A percentile compares a stretch with the other conserved stretches of the same genome.
phyloP scores from a whole-genome alignment of 2,797 vertebrate species.

The Lindbergichthys nudifrons region DNA sequence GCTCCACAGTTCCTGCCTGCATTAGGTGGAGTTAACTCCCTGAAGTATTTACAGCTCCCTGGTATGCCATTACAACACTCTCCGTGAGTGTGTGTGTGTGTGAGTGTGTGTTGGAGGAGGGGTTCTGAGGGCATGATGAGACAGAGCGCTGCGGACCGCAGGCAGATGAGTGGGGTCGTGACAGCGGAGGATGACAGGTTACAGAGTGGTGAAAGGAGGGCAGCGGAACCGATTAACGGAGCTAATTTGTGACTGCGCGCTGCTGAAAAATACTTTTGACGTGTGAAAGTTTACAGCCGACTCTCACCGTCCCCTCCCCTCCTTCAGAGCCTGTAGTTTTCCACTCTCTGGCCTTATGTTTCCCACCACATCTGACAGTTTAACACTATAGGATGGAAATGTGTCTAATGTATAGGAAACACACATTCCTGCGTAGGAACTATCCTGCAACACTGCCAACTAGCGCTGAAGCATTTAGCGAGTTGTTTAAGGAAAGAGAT shows the following conservation, averaged over 20 bases:
- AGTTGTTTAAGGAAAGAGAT: background rate
- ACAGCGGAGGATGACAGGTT: constrained; percentile 76
- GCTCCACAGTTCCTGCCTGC: constrained; percentile 77
- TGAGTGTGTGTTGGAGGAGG: constrained; percentile 44
- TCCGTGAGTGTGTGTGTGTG: constrained; percentile 50
- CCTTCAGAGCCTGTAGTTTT: constrained; percentile 54
- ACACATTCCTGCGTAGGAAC: background rate
- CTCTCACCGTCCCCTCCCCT: constrained; percentile 52
- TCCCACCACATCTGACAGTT: constrained; percentile 20
- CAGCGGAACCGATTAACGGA: constrained; percentile 63
- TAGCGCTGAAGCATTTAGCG: constrained; percentile 16
- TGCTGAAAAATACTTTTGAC: constrained; percentile 59
- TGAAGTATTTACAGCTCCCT: constrained; percentile 83
- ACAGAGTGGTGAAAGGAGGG: constrained; percentile 70
- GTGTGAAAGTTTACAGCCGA: constrained; percentile 68
- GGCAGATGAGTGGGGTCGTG: constrained; percentile 74
- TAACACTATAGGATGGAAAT: background rate
- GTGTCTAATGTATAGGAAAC: background rate
- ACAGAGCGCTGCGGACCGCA: constrained; percentile 57
- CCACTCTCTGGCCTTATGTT: constrained; percentile 39
- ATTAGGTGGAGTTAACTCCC: constrained; percentile 82
- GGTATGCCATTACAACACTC: constrained; percentile 80
- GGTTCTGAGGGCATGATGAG: constrained; percentile 70
- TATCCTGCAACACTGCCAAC: constrained; percentile 29
- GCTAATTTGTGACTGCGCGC: constrained; percentile 65